Evolutionary conservation across 2,113 vertebrate species (phyloP).

Genomic region (Oceanodroma tethys): DNA sequence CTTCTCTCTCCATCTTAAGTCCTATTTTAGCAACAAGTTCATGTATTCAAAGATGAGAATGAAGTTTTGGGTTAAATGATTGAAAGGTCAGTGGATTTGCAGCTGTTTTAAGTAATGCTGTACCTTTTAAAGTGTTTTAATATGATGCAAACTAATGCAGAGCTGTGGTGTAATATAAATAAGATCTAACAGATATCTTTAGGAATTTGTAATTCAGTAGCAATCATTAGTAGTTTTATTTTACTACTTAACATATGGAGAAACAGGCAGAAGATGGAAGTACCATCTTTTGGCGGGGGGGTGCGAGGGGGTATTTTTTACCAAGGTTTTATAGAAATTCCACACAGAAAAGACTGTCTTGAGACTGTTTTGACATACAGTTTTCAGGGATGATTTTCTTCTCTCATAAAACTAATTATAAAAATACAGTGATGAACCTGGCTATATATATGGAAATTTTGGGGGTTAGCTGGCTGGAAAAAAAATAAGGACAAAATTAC

Average conservation of each 20-base stretch:
- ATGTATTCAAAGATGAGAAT: not conserved
- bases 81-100: not conserved
- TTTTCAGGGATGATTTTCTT: not conserved
- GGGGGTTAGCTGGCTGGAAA: not conserved
- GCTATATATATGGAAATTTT: not conserved
- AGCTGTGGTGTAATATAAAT: not conserved
- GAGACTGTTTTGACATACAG: not conserved
- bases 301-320: not conserved
- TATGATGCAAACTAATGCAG: not conserved
- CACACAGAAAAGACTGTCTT: not conserved
- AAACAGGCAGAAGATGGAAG: not conserved
- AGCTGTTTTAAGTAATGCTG: not conserved
- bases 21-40: not conserved
- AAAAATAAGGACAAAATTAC: not conserved
- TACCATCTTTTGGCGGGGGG: not conserved
- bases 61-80: not conserved
- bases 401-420: not conserved
- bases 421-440: not conserved
- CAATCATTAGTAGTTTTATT: not conserved
- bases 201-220: not conserved
- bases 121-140: not conserved
- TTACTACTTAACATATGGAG: not conserved
- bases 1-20: not conserved
- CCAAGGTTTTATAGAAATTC: not conserved
- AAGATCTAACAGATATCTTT: not conserved